Conservation (phyloP, 2,113 vertebrate genomes). For the Furnarius figulus region DNA sequence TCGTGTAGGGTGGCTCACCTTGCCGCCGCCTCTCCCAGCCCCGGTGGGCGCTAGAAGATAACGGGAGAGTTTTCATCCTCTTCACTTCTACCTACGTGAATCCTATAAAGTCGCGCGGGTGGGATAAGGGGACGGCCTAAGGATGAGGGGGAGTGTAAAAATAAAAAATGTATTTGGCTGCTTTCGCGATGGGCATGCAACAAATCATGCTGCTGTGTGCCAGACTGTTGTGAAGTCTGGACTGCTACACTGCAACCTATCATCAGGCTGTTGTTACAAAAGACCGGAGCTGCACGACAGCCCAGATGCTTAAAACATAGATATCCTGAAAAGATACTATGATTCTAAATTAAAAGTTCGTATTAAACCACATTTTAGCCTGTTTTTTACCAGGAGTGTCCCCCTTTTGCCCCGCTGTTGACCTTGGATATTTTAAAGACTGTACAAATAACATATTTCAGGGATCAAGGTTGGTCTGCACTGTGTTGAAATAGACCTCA, state of each 20-base stretch:
- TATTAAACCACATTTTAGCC: neutral
- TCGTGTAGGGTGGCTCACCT: neutral
- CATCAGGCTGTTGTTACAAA: neutral
- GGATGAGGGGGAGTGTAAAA: neutral
- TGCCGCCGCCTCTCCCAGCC: neutral
- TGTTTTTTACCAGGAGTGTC: neutral
- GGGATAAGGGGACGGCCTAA: neutral
- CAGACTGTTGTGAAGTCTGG: neutral
- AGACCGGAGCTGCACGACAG: neutral
- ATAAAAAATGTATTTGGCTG: neutral
- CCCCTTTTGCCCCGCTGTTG: fast-evolving
- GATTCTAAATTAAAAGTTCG: neutral
- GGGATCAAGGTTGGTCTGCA: neutral
- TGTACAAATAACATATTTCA: neutral
- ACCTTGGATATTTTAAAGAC: neutral
- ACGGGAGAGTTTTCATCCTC: neutral
- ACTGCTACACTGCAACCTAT: neutral
- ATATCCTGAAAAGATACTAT: neutral
- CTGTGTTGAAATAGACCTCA: neutral
- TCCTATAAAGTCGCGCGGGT: neutral
- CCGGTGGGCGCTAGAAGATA: neutral
- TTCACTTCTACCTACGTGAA: neutral
- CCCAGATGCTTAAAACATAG: neutral
- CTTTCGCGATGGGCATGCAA: neutral
- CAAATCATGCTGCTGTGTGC: neutral